These are phyloP conservation scores for Hydra vulgaris DNA, from an alignment of 30 jellyfish, hydroid and myxozoan genomes.

Conservation along the genomic window DNA sequence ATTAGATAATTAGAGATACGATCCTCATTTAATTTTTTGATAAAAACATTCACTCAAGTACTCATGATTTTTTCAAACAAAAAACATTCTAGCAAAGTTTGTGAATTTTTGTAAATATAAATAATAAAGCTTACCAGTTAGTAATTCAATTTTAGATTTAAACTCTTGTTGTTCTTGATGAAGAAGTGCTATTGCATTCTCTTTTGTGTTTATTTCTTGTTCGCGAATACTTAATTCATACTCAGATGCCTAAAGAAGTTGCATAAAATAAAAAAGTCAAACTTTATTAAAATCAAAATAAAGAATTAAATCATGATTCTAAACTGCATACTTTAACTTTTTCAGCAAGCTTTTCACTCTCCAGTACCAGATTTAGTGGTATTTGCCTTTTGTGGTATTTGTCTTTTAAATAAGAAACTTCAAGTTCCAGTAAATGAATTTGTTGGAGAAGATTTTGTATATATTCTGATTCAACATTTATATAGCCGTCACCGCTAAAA, in stretches of 20 bases:
- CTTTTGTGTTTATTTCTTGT: not conserved
- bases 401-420: slow-evolving; percentile 41
- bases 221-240: not conserved
- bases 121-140: too few species aligned
- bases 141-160: not conserved
- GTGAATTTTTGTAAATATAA: too few species aligned
- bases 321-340: slow-evolving; percentile 45
- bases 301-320: too few species aligned
- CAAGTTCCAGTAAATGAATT: slow-evolving; percentile 76
- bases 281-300: too few species aligned
- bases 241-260: not conserved
- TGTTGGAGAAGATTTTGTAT: slow-evolving; percentile 80
- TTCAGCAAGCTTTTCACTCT: slow-evolving; percentile 77
- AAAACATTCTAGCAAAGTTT: too few species aligned
- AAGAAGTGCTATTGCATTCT: not conserved
- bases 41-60: too few species aligned
- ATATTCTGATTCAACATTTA: slow-evolving; percentile 69
- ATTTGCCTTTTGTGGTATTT: not conserved
- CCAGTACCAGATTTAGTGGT: slow-evolving; percentile 47
- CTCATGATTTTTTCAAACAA: too few species aligned
- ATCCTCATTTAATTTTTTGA: too few species aligned
- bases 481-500: not conserved
- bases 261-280: not conserved
- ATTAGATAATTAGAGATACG: too few species aligned
- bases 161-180: not conserved